These are phyloP conservation scores for Sanderia malayensis DNA, from an alignment of 30 jellyfish, hydroid and myxozoan species.

Conservation along the genomic window DNA sequence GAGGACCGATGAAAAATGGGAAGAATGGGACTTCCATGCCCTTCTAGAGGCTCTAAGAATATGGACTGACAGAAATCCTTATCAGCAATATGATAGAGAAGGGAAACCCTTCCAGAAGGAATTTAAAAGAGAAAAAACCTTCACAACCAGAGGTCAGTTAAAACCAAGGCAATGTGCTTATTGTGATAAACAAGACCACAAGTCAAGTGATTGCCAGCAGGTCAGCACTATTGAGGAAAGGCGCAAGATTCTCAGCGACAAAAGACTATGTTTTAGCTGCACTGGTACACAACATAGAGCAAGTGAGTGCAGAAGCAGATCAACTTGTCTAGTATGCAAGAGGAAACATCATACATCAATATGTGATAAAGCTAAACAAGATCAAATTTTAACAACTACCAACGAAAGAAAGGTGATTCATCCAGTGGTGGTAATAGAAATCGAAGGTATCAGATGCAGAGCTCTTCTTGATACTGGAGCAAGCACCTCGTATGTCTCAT, in stretches of 20 bases:
- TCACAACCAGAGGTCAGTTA: constrained; percentile 7
- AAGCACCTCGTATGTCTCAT: constrained; percentile 36
- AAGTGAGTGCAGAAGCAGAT: constrained; percentile 1
- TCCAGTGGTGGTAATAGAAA: constrained; percentile 23
- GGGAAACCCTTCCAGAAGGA: not conserved
- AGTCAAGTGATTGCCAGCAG: not conserved
- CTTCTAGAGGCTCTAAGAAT: constrained; percentile 28
- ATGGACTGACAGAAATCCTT: constrained; percentile 54
- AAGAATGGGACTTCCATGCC: constrained; percentile 8
- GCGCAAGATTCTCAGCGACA: not conserved
- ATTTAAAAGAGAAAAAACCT: constrained; percentile 27
- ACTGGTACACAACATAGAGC: not conserved
- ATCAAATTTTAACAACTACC: not conserved
- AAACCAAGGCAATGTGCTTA: constrained; percentile 1
- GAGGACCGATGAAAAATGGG: not conserved
- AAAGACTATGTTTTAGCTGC: not conserved
- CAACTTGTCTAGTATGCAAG: not conserved
- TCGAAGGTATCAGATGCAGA: constrained; percentile 50
- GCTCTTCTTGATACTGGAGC: constrained; percentile 50
- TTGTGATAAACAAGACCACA: not conserved
- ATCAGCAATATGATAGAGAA: constrained; percentile 16
- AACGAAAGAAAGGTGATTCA: not conserved
- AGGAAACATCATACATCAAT: not conserved
- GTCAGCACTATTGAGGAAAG: not conserved
- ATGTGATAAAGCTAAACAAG: not conserved